These are phyloP conservation scores for Euwallacea fornicatus DNA, from an alignment of 1,140 invertebrate species.

Conservation along the genomic window DNA sequence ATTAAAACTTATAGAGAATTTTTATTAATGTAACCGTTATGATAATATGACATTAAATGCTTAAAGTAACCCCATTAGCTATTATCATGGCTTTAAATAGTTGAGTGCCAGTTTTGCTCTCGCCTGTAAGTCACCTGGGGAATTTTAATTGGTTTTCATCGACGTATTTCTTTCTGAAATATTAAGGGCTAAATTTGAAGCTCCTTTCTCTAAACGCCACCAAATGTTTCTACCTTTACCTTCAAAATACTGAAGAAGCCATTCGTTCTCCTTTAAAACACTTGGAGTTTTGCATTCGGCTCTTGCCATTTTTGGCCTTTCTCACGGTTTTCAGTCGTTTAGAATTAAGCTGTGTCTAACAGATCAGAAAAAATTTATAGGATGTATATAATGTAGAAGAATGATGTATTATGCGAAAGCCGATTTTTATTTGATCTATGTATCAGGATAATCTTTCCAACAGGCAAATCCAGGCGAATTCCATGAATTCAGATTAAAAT, in stretches of 20 bases:
- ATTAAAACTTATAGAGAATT: too few relatives aligned
- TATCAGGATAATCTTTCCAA: constrained; percentile 13
- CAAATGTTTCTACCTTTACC: background rate
- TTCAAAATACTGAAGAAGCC: constrained; percentile 5
- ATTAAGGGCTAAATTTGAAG: background rate
- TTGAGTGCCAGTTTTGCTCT: background rate
- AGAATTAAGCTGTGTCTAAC: constrained; percentile 18
- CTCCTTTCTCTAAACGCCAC: background rate
- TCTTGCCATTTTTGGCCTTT: background rate
- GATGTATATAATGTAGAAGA: constrained; percentile 23
- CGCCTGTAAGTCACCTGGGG: background rate
- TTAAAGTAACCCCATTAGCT: too few relatives aligned
- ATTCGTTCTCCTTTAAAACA: constrained; percentile 6
- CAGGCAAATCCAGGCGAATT: background rate
- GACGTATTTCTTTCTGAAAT: background rate
- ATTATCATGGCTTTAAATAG: background rate
- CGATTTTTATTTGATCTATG: constrained; percentile 22
- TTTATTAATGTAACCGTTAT: too few relatives aligned
- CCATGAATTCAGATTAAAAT: constrained; percentile 2
- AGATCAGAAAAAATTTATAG: constrained; percentile 26
- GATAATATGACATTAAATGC: too few relatives aligned
- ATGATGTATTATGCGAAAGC: constrained; percentile 21
- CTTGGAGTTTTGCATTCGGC: background rate
- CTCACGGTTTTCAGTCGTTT: constrained; percentile 16
- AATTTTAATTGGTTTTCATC: constrained; percentile 1